Conservation (phyloP, 2,888 invertebrate genomes). For the Dorcus parallelipipedus region DNA sequence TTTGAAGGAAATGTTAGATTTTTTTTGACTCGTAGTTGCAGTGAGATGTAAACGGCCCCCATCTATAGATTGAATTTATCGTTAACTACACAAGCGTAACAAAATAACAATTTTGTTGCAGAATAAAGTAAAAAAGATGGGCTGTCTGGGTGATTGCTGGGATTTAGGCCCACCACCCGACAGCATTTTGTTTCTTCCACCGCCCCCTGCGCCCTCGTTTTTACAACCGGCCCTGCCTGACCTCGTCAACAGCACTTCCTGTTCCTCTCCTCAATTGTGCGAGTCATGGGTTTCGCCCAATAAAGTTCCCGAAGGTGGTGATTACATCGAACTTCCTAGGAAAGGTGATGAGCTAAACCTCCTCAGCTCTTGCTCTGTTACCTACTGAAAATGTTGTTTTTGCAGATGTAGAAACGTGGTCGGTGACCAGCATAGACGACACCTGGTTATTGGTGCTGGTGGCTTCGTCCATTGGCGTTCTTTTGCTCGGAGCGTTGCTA, state of each 20-base stretch:
- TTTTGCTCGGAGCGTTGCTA: conserved; percentile 73
- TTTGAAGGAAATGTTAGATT: neutral
- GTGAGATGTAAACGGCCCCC: neutral
- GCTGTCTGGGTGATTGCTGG: conserved; percentile 58
- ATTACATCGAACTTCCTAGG: conserved; percentile 76
- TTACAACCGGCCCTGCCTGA: conserved; percentile 54
- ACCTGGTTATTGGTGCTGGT: conserved; percentile 80
- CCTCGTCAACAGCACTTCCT: conserved; percentile 57
- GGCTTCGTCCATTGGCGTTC: conserved; percentile 75
- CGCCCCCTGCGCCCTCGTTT: conserved; percentile 79
- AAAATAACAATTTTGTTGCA: neutral
- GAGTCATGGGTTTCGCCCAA: conserved; percentile 52
- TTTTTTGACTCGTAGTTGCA: neutral
- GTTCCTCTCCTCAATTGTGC: conserved; percentile 62
- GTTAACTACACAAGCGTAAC: neutral
- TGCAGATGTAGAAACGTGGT: conserved; percentile 59
- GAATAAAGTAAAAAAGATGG: conserved; percentile 42
- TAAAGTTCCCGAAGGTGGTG: conserved; percentile 45
- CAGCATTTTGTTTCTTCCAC: conserved; percentile 77
- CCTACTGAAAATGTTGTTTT: conserved; percentile 11
- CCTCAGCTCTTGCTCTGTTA: neutral
- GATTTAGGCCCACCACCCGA: conserved; percentile 74
- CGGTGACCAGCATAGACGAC: conserved; percentile 61
- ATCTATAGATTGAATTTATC: neutral
- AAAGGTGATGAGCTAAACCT: conserved; percentile 56